A percentile compares a stretch with the other conserved stretches of the same genome.
Conservation (phyloP, 2,113 vertebrate species). For the Crotalus viridis region DNA sequence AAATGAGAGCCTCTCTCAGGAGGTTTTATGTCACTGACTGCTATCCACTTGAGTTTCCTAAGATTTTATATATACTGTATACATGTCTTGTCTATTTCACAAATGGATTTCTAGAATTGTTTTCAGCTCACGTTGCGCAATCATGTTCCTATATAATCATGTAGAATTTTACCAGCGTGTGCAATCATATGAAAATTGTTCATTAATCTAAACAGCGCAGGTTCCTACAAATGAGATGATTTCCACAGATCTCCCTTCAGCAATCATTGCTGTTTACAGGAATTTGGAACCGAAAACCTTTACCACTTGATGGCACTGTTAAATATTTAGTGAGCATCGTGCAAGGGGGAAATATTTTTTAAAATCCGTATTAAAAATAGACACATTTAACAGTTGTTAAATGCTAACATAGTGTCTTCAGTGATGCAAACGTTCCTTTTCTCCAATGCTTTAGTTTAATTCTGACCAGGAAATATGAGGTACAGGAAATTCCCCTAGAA, state of each 20-base stretch:
- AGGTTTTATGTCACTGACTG: neutral
- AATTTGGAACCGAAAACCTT: neutral
- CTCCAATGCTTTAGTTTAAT: neutral
- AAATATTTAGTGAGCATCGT: slow-evolving; percentile 45
- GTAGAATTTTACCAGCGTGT: neutral
- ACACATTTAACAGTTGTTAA: neutral
- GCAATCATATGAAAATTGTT: neutral
- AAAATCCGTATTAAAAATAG: neutral
- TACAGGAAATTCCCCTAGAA: accelerated
- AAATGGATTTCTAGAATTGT: neutral
- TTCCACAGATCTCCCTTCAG: neutral
- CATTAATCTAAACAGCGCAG: neutral
- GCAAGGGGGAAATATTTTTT: neutral
- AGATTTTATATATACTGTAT: neutral
- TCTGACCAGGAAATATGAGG: accelerated
- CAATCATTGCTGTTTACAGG: neutral
- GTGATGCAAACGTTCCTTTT: neutral
- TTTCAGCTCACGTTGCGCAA: neutral
- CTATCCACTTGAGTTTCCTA: neutral
- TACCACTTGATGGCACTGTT: slow-evolving; percentile 66
- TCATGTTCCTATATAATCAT: neutral
- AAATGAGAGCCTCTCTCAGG: neutral
- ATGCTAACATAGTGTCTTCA: neutral
- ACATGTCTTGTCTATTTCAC: neutral
- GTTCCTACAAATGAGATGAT: too few relatives aligned